These are phyloP conservation scores for Brenthis ino DNA, from an alignment of 2,888 invertebrate genomes.

Conservation along the genomic window DNA sequence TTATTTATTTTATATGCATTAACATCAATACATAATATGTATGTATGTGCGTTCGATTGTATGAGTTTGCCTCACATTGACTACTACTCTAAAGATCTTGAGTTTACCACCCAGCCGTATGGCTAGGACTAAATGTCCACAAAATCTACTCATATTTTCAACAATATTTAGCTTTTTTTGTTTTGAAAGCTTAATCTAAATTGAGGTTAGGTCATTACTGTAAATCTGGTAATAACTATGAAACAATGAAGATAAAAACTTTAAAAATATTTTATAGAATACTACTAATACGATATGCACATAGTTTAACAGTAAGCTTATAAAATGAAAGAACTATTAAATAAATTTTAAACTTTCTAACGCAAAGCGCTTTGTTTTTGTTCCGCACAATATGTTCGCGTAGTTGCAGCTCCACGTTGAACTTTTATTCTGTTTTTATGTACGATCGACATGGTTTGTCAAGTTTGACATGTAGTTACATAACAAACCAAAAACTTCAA, in stretches of 20 bases:
- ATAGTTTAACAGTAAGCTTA: constrained; percentile 6
- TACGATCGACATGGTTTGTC: not conserved
- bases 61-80: no score
- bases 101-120: no score
- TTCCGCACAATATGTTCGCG: constrained; percentile 15
- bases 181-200: not conserved
- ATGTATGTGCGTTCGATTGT: no score
- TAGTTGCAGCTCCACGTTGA: not conserved
- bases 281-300: not conserved
- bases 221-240: not conserved
- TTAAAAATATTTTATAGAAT: constrained; percentile 1
- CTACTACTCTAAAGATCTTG: no score
- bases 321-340: constrained; percentile 19
- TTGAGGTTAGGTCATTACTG: not conserved
- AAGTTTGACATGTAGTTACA: no score
- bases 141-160: no score
- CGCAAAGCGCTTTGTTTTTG: constrained; percentile 20
- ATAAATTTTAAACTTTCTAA: constrained; percentile 20
- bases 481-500: no score
- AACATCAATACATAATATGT: no score
- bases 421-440: constrained; percentile 25
- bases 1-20: no score
- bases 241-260: constrained; percentile 2
- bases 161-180: no score
- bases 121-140: no score